Evolutionary conservation across 2,113 vertebrate genomes (phyloP).

Genomic region (Typhlomys cinereus): DNA sequence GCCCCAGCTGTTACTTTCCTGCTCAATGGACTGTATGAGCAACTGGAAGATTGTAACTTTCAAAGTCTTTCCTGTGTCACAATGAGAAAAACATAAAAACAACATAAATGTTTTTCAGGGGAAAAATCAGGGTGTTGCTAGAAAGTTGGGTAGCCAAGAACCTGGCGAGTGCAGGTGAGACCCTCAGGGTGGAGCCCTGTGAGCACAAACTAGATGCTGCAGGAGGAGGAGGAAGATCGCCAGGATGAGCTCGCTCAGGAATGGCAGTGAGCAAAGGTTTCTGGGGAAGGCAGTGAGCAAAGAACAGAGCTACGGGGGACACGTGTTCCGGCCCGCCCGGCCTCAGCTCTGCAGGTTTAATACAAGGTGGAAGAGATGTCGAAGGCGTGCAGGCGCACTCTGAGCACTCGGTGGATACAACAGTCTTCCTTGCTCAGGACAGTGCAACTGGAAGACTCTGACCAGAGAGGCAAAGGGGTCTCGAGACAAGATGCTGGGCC

Average conservation of each 20-base stretch:
- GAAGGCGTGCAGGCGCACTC: neutral
- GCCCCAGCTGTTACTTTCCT: neutral
- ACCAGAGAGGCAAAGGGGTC: neutral
- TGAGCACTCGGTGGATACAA: neutral
- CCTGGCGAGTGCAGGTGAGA: neutral
- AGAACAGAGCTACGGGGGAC: neutral
- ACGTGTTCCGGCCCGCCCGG: neutral
- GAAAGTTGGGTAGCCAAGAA: neutral
- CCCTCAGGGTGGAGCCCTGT: neutral
- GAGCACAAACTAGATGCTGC: neutral
- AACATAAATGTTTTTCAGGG: neutral
- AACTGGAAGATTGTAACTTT: too few relatives aligned
- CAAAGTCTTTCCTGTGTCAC: neutral
- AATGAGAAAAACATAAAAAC: neutral
- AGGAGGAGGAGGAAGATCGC: neutral
- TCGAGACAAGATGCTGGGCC: neutral
- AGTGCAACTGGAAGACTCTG: neutral
- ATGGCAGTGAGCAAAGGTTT: neutral
- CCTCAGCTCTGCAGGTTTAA: neutral
- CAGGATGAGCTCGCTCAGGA: neutral
- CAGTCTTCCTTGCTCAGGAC: neutral
- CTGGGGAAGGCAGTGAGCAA: neutral
- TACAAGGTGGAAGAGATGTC: too few relatives aligned
- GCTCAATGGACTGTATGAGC: neutral
- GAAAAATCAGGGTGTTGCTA: too few relatives aligned